phyloP scores from a whole-genome alignment of 2,888 invertebrate genomes.

The Dynastes tityus region DNA sequence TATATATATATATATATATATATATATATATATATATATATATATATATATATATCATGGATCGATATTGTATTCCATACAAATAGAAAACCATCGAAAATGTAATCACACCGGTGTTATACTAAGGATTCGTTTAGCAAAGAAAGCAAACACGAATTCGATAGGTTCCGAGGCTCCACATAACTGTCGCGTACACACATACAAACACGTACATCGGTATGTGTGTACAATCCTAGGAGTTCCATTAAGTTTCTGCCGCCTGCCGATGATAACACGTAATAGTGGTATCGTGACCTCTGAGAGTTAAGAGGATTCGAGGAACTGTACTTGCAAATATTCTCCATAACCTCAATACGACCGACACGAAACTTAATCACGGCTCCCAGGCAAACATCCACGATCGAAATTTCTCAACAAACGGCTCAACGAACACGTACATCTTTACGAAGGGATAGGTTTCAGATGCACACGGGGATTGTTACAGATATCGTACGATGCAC shows the following conservation, averaged over 20 bases:
- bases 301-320: slow-evolving; percentile 49
- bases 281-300: slow-evolving; percentile 49
- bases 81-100: slow-evolving; percentile 38
- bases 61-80: slow-evolving; percentile 30
- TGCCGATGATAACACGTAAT: slow-evolving; percentile 49
- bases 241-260: slow-evolving; percentile 46
- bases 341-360: slow-evolving; percentile 51
- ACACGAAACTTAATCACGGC: slow-evolving; percentile 51
- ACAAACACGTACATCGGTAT: slow-evolving; percentile 20
- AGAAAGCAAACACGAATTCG: slow-evolving; percentile 32
- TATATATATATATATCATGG: not conserved
- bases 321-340: slow-evolving; percentile 51
- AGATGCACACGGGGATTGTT: slow-evolving; percentile 39
- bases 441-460: slow-evolving; percentile 31
- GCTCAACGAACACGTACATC: slow-evolving; percentile 34
- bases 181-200: slow-evolving; percentile 24
- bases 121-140: slow-evolving; percentile 22
- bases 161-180: slow-evolving; percentile 25
- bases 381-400: slow-evolving; percentile 48
- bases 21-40: too few relatives aligned
- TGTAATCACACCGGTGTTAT: slow-evolving; percentile 27
- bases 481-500: slow-evolving; percentile 29
- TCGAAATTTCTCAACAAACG: slow-evolving; percentile 47
- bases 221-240: slow-evolving; percentile 35
- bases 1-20: too few relatives aligned